Evolutionary conservation across 2,797 vertebrate species (phyloP).

Genomic region (Mastacembelus armatus): DNA sequence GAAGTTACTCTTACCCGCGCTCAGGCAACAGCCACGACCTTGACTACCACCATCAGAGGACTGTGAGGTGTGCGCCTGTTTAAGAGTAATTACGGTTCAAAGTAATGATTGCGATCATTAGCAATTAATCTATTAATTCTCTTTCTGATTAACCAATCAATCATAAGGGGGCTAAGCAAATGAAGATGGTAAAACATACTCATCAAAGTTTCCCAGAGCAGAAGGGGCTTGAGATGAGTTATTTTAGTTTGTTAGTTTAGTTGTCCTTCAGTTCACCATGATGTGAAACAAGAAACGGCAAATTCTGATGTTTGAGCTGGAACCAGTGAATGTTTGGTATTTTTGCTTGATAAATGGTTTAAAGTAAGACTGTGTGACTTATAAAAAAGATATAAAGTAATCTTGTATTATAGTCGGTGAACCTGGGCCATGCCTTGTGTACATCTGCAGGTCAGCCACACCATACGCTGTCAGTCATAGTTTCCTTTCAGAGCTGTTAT

Average conservation of each 20-base stretch:
- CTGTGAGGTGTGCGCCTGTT: constrained; percentile 73
- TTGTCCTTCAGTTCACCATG: background rate
- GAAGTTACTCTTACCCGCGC: constrained; percentile 86
- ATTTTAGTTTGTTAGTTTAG: background rate
- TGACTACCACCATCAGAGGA: constrained; percentile 88
- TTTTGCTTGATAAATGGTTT: background rate
- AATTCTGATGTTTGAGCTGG: background rate
- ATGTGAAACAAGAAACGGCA: background rate
- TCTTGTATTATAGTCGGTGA: constrained; percentile 9
- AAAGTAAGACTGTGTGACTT: background rate
- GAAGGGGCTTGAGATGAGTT: too few species aligned
- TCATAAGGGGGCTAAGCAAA: background rate
- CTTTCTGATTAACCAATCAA: background rate
- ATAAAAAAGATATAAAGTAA: background rate
- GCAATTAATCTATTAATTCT: background rate
- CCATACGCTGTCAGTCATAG: background rate
- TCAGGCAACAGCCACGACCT: constrained; percentile 89
- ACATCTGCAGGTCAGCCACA: background rate
- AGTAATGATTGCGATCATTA: background rate
- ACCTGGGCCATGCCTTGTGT: background rate
- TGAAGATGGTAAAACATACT: background rate
- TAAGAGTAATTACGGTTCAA: background rate
- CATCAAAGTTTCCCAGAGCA: background rate
- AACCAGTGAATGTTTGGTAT: background rate
- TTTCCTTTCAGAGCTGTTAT: constrained; percentile 47